Conservation (phyloP, 1,140 invertebrate species). For the Drosophila obscura region DNA sequence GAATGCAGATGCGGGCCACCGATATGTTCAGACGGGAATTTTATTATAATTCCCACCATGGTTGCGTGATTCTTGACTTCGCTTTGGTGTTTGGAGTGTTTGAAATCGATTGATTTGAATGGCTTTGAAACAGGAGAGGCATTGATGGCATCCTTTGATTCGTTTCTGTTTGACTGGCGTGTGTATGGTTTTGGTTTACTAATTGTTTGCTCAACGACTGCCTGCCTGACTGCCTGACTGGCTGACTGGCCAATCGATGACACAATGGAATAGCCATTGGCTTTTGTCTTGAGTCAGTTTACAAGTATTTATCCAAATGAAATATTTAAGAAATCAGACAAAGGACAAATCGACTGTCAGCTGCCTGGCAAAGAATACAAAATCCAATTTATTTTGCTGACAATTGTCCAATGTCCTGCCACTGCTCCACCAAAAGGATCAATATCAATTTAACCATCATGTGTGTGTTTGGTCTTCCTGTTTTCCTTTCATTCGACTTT, state of each 20-base stretch:
- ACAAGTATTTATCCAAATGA: conserved; percentile 42
- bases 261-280: conserved; percentile 15
- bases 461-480: conserved; percentile 21
- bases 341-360: conserved; percentile 23
- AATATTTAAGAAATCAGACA: conserved; percentile 24
- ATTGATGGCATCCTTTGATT: conserved; percentile 5
- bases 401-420: conserved; percentile 38
- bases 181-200: conserved; percentile 69
- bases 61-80: conserved; percentile 23
- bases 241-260: conserved; percentile 4
- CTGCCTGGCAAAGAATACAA: conserved; percentile 53
- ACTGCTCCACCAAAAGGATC: conserved; percentile 47
- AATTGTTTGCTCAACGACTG: conserved; percentile 52
- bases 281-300: conserved; percentile 52
- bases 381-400: conserved; percentile 73
- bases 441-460: conserved; percentile 39
- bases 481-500: conserved; percentile 48
- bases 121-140: conserved; percentile 47
- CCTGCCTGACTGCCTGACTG: conserved; percentile 1
- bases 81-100: conserved; percentile 44
- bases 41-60: conserved; percentile 58
- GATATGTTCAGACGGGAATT: conserved; percentile 58
- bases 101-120: conserved; percentile 62
- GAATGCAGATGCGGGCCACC: conserved; percentile 38
- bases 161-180: conserved; percentile 20